Evolutionary conservation across 2,888 invertebrate species (phyloP), one percentile per base, ranked within the genome.

Genomic region (Hyposoter didymator): DNA sequence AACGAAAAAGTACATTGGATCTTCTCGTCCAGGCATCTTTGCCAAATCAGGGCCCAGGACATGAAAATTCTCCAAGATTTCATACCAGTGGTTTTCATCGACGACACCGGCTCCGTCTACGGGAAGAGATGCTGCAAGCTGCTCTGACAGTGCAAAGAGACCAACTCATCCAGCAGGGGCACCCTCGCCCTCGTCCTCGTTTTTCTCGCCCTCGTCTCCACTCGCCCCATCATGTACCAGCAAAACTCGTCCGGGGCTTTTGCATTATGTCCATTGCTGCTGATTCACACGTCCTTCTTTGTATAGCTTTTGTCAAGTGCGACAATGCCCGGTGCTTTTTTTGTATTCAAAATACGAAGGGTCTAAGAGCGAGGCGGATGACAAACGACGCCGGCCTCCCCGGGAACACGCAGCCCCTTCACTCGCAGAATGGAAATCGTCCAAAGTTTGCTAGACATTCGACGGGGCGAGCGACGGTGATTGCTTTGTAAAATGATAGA

Each of bases 251-350:
- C 88, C 89, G 59, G 89, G 89, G 92, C 90, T 93, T 92, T 92
- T 92, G 92, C 93, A 93, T 93, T 93, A 92, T 93, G 91, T 90
- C 92, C 92, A 92, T 93, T 92, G 92, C 91, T 92, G 93, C 93
- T 93, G 93, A 93, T 93, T 93, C 93, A 93, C 93, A 93, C 92
- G 90, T 91, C 89, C 88, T 89, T 90, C 91, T 92, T 93, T 93
- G 92, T 92, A 87, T 87, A 88, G 91, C 90, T 91, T 93, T 93
- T 93, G 92, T 93, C 87, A 82, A 87, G 87, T 82, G 88, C 92
- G 91, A 92, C 92, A 93, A 93, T 92, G 89, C 90, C 84, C 89
- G 88, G 89, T 89, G 89, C 88, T 88, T 88, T 88, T 89, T 88
- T 87, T 87, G 88, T 88, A 88, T 88, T 88, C 88, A 88, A 87